Evolutionary conservation across 2,888 invertebrate species (phyloP).

Genomic region (Zygothrica quintamaculata): DNA sequence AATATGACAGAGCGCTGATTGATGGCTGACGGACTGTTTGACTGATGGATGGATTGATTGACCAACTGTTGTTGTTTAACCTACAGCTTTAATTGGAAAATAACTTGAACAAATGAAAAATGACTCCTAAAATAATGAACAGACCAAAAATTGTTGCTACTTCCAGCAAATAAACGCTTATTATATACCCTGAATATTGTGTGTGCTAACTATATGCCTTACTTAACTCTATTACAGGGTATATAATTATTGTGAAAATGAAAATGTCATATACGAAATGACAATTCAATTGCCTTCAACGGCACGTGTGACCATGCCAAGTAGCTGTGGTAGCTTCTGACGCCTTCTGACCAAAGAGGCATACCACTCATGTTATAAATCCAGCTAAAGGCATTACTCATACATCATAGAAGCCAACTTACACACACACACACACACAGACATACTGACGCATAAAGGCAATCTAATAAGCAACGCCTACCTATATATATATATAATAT

Average conservation of each 20-base stretch:
- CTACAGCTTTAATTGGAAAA: constrained; percentile 20
- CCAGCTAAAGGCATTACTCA: constrained; percentile 44
- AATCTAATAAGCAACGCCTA: constrained; percentile 65
- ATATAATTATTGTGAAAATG: constrained; percentile 27
- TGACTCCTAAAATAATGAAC: neutral
- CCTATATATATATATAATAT: no score
- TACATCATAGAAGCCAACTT: neutral
- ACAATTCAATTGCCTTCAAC: constrained; percentile 67
- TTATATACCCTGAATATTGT: no score
- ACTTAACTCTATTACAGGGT: neutral
- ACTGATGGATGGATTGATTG: constrained; percentile 41
- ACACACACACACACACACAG: constrained; percentile 9
- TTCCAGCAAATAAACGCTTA: no score
- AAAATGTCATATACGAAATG: constrained; percentile 58
- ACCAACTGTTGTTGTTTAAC: constrained; percentile 31
- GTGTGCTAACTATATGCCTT: neutral
- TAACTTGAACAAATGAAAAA: constrained; percentile 41
- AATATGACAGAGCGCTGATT: constrained; percentile 33
- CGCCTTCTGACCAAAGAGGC: constrained; percentile 2
- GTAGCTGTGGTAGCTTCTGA: no score
- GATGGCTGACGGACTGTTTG: constrained; percentile 30
- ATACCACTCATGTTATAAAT: constrained; percentile 48
- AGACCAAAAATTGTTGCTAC: neutral
- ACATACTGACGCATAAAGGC: constrained; percentile 6
- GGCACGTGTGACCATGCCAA: constrained; percentile 36